These are phyloP conservation scores for Platalea minor DNA, from an alignment of 2,797 vertebrate genomes.

Conservation along the genomic window DNA sequence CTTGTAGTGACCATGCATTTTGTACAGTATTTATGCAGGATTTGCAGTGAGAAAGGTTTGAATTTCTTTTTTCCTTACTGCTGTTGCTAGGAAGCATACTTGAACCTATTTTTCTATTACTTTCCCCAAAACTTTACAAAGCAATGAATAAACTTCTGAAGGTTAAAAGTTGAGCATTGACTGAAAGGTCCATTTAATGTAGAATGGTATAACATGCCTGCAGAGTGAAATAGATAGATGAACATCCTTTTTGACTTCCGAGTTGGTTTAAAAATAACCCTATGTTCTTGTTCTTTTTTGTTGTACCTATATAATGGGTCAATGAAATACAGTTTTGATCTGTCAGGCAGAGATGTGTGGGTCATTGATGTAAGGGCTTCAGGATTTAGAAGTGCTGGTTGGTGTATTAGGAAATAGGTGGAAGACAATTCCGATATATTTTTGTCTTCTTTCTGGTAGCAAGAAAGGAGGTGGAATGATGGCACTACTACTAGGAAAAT, in stretches of 20 bases:
- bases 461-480: not conserved
- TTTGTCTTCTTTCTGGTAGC: not conserved
- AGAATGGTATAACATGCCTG: not conserved
- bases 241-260: not conserved
- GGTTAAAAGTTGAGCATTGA: not conserved
- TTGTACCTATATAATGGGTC: not conserved
- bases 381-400: not conserved
- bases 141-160: not conserved
- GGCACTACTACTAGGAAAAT: not conserved
- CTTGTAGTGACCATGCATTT: not conserved
- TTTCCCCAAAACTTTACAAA: not conserved
- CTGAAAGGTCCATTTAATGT: not conserved
- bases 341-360: not conserved
- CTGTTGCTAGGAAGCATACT: not conserved
- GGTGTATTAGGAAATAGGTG: not conserved
- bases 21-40: not conserved
- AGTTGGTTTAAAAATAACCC: not conserved
- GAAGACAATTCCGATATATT: not conserved
- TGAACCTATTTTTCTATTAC: not conserved
- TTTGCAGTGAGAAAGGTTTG: not conserved
- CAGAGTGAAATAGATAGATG: not conserved
- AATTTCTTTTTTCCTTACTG: not conserved
- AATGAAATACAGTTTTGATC: not conserved
- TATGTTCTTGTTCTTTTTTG: not conserved
- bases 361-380: not conserved